Evolutionary conservation across 2,113 vertebrate species (phyloP).

Genomic region (Paralichthys olivaceus): DNA sequence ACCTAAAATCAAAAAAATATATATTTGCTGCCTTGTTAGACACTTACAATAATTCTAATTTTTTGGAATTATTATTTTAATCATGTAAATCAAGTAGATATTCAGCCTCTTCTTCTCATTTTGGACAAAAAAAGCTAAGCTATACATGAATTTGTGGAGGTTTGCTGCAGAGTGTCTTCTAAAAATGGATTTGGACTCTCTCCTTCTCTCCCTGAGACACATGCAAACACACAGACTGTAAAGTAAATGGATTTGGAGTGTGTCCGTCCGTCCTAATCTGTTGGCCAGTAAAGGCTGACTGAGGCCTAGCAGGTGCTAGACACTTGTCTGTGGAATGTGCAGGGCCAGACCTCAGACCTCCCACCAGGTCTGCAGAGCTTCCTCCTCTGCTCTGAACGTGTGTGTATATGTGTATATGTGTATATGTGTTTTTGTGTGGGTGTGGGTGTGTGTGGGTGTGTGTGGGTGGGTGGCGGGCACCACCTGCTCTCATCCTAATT

Average conservation of each 20-base stretch:
- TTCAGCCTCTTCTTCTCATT: too few relatives aligned
- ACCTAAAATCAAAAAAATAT: too few relatives aligned
- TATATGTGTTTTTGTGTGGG: neutral
- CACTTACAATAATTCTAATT: too few relatives aligned
- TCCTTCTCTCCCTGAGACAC: neutral
- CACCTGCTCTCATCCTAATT: conserved; percentile 73
- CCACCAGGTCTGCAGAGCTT: conserved; percentile 72
- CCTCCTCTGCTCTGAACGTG: conserved; percentile 50
- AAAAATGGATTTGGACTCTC: neutral
- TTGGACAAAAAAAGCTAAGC: too few relatives aligned
- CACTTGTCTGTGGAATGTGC: conserved; percentile 81
- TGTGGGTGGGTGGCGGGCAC: conserved; percentile 39
- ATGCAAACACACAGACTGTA: conserved; percentile 57
- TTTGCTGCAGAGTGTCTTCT: neutral
- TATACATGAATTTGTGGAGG: neutral
- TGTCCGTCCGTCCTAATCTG: conserved; percentile 72
- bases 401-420: conserved; percentile 21
- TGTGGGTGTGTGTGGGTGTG: conserved; percentile 29
- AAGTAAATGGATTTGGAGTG: conserved; percentile 73
- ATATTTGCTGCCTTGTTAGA: too few relatives aligned
- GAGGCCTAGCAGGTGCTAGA: conserved; percentile 78
- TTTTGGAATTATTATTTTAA: too few relatives aligned
- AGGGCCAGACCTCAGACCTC: conserved; percentile 78
- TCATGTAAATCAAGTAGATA: too few relatives aligned
- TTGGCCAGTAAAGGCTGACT: conserved; percentile 70